Evolutionary conservation across 2,888 invertebrate genomes (phyloP).

Genomic region (Timema cristinae): DNA sequence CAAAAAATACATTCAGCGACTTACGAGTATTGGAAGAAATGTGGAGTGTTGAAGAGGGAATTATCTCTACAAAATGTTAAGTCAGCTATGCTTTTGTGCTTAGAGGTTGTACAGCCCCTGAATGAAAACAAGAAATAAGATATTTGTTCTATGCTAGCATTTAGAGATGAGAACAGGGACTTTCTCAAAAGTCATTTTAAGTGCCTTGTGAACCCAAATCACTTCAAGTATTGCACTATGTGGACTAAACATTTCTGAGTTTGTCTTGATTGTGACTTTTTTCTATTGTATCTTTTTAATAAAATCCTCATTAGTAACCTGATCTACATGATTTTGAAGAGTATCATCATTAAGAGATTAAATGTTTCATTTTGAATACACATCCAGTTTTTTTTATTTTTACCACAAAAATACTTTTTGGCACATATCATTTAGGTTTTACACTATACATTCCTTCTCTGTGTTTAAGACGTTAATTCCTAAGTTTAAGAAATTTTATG

Average conservation of each 20-base stretch:
- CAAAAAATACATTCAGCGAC: conserved; percentile 15
- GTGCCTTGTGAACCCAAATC: background rate
- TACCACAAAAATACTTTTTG: background rate
- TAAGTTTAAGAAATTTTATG: too few relatives aligned
- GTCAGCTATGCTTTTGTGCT: conserved; percentile 11
- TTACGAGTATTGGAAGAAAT: conserved; percentile 1
- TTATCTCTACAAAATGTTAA: conserved; percentile 8
- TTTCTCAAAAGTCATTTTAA: conserved; percentile 8
- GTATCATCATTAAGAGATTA: background rate
- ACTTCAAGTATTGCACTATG: background rate
- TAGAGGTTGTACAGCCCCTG: background rate
- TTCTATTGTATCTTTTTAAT: background rate
- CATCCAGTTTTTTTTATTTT: background rate
- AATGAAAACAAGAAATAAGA: conserved; percentile 7
- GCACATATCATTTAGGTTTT: background rate
- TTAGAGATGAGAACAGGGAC: conserved; percentile 13
- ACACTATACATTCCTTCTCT: conserved; percentile 3
- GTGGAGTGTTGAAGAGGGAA: conserved; percentile 2
- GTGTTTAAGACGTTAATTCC: too few relatives aligned
- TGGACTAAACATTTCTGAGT: background rate
- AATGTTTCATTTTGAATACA: background rate
- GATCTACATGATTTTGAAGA: background rate
- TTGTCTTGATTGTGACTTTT: background rate
- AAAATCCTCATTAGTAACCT: background rate
- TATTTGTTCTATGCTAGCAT: conserved; percentile 4